Base-by-base conservation (phyloP, 2,888 invertebrate species). In the Ophion obscuratus region DNA sequence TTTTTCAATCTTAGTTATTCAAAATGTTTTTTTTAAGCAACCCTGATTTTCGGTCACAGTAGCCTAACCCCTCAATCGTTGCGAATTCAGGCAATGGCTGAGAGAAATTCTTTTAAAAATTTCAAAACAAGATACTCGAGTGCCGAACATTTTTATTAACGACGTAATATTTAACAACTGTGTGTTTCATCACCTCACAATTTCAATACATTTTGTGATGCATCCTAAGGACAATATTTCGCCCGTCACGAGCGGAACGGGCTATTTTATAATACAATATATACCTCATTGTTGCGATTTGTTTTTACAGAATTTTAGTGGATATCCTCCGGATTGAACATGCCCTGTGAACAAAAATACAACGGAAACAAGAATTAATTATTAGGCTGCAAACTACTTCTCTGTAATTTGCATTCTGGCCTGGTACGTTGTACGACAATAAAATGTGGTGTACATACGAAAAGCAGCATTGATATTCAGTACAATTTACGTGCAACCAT, bases 261-360 rank as follows among this genome's bases (percentile, higher is more conserved):
- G 73, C 66, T 62, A 75, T 70, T 81, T 82, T 85, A 76, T 84
- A 76, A 67, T 84, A 87, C 83, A 82, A 67, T 79, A 79, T 81
- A 77, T 74, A 82, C 77, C 59, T 31, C 59, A 71, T 68, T 85
- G 77, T 40, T 80, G 80, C 47, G 36, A 47, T 78, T 66, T 57
- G 76, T 76, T 82, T 84, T 83, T 81, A 79, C 81, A 83, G 59
- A 79, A 77, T 40, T 61, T 90, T 91, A 94, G 88, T 94, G 93
- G 88, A 97, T 95, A 94, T 98, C 98, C 80, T 98, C 98, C 40
- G 97, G 97, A 94, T 97, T 97, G 95, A 98, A 98, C 97, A 98
- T 97, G 91, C 98, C 97, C 97, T 97, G 95, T 53, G 96, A 89
- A 87, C 87, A 73, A 74, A 73, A 53, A 53, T 17, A 53, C 2